A percentile compares a stretch with the other conserved stretches of the same genome.
phyloP scores from a whole-genome alignment of 2,113 vertebrate genomes.

The Bubo scandiacus region DNA sequence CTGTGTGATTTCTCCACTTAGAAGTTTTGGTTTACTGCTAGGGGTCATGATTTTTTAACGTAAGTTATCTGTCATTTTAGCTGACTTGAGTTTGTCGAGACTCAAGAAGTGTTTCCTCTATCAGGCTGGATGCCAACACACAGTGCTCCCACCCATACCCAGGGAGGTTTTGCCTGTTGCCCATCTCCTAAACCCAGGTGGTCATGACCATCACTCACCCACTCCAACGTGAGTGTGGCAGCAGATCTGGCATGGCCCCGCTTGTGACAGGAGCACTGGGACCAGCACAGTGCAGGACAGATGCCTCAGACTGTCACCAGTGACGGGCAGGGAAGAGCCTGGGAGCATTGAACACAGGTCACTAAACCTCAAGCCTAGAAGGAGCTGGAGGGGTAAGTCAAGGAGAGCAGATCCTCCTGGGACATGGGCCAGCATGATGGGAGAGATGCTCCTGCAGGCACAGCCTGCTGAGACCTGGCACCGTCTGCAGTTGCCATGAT shows the following conservation, averaged over 20 bases:
- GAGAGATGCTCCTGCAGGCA: neutral
- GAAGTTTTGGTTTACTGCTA: neutral
- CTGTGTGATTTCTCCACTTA: neutral
- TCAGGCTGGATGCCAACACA: fast-evolving
- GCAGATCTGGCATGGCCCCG: fast-evolving
- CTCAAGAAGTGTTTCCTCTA: neutral
- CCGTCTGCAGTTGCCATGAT: neutral
- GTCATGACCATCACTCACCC: fast-evolving
- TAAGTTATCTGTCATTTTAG: neutral
- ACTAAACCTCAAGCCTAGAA: neutral
- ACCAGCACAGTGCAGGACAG: neutral
- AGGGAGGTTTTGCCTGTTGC: neutral
- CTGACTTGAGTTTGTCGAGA: neutral
- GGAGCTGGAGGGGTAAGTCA: neutral
- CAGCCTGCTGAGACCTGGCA: neutral
- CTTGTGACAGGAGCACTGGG: neutral
- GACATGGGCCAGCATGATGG: fast-evolving
- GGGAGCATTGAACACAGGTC: fast-evolving
- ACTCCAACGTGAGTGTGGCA: fast-evolving
- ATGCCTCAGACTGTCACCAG: neutral
- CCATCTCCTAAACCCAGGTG: neutral
- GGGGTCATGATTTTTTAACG: neutral
- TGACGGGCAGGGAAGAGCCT: fast-evolving
- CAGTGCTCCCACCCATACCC: neutral
- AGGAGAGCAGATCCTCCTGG: neutral